A percentile compares a stretch with the other conserved stretches of the same genome.
Conservation (phyloP, 2,797 vertebrate species). For the Hyperoplus lanceolatus region DNA sequence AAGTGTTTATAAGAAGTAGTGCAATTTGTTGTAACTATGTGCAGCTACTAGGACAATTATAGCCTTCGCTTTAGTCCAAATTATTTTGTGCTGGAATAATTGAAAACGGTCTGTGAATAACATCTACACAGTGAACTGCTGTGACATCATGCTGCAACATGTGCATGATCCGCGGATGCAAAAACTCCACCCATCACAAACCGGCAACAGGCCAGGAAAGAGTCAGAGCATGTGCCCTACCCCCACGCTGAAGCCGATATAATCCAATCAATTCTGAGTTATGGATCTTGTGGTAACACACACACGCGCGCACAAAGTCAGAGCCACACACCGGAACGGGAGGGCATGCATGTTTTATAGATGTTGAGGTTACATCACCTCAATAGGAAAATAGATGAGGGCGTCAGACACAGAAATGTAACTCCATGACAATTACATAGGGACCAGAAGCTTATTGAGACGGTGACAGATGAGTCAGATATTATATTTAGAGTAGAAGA, state of each 20-base stretch:
- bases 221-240: slow-evolving; percentile 46
- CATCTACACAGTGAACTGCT: slow-evolving; percentile 7
- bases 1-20: neutral
- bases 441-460: neutral
- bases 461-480: neutral
- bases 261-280: slow-evolving; percentile 77
- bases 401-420: neutral
- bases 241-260: slow-evolving; percentile 57
- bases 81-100: slow-evolving; percentile 6
- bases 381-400: slow-evolving; percentile 27
- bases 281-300: slow-evolving; percentile 67
- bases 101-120: slow-evolving; percentile 19
- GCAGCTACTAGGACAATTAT: neutral
- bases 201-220: slow-evolving; percentile 48
- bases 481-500: slow-evolving; percentile 22
- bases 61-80: neutral
- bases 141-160: slow-evolving; percentile 57
- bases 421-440: slow-evolving; percentile 2
- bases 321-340: slow-evolving; percentile 12
- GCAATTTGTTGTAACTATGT: slow-evolving; percentile 2
- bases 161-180: slow-evolving; percentile 24
- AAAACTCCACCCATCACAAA: slow-evolving; percentile 8
- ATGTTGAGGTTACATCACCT: slow-evolving; percentile 34
- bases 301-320: slow-evolving; percentile 23
- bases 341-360: slow-evolving; percentile 20